Conservation (phyloP, 2,113 vertebrate genomes). For the Gymnarchus niloticus region DNA sequence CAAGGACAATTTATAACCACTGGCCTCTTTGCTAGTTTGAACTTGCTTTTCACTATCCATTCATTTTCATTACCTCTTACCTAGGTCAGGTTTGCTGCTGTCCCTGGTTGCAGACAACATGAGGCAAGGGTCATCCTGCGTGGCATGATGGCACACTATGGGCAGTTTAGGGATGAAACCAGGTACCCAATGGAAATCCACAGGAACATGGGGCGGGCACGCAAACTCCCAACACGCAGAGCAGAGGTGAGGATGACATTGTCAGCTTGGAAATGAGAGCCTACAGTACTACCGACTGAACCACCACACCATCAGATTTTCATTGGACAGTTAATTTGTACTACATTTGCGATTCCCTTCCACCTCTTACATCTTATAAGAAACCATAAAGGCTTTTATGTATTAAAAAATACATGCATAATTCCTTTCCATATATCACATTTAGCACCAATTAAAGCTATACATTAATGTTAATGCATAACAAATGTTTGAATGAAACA, state of each 20-base stretch:
- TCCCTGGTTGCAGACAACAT: too few relatives aligned
- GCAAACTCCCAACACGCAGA: neutral
- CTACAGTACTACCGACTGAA: neutral
- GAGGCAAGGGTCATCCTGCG: too few relatives aligned
- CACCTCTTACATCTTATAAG: neutral
- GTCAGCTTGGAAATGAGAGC: neutral
- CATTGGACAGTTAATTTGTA: neutral
- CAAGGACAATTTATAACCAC: neutral
- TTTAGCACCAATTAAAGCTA: constrained; percentile 8
- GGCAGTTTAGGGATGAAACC: neutral
- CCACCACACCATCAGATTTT: neutral
- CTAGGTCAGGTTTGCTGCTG: too few relatives aligned
- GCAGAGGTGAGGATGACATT: neutral
- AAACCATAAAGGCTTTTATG: neutral
- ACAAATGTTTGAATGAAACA: neutral
- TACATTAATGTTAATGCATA: neutral
- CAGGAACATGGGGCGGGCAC: neutral
- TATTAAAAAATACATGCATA: neutral
- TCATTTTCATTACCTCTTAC: neutral
- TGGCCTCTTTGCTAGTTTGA: neutral
- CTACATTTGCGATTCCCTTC: neutral
- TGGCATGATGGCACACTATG: neutral
- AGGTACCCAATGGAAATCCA: neutral
- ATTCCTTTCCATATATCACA: neutral
- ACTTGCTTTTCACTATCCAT: neutral